These are phyloP conservation scores for Aphidius gifuensis DNA, from an alignment of 1,140 invertebrate genomes.

Conservation along the genomic window DNA sequence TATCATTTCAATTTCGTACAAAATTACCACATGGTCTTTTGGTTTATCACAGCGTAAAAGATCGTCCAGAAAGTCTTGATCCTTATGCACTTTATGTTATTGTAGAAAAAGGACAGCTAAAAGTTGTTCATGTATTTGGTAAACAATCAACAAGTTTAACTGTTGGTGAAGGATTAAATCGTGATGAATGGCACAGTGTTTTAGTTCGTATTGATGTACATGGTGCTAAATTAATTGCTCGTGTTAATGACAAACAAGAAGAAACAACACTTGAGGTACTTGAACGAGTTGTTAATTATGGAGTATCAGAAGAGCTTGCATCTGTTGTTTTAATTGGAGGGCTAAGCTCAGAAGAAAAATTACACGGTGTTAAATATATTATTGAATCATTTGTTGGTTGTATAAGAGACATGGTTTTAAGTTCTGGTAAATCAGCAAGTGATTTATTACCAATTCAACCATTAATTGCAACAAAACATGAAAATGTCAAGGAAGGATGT, in stretches of 20 bases:
- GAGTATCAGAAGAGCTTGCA: constrained; percentile 75
- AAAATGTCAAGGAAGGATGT: constrained; percentile 82
- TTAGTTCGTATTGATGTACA: constrained; percentile 80
- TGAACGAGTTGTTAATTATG: constrained; percentile 77
- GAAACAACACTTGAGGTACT: constrained; percentile 77
- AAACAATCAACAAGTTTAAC: constrained; percentile 80
- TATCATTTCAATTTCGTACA: constrained; percentile 84
- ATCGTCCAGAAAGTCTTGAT: constrained; percentile 68
- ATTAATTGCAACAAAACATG: constrained; percentile 77
- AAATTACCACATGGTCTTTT: constrained; percentile 80
- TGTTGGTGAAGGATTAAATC: constrained; percentile 83
- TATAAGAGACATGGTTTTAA: constrained; percentile 79
- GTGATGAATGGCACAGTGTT: constrained; percentile 86
- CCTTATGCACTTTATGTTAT: constrained; percentile 86
- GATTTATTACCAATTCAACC: constrained; percentile 76
- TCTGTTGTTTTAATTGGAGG: constrained; percentile 87
- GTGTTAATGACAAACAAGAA: constrained; percentile 76
- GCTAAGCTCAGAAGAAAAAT: constrained; percentile 77
- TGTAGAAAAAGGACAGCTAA: constrained; percentile 82
- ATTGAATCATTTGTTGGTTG: constrained; percentile 91
- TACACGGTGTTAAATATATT: constrained; percentile 85
- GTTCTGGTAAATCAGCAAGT: constrained; percentile 77
- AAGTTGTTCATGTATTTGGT: constrained; percentile 86
- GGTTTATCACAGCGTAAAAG: constrained; percentile 85
- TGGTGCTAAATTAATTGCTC: constrained; percentile 73